These are phyloP conservation scores for Andrena chrysosceles DNA, from an alignment of 2,888 invertebrate species.

Conservation along the genomic window DNA sequence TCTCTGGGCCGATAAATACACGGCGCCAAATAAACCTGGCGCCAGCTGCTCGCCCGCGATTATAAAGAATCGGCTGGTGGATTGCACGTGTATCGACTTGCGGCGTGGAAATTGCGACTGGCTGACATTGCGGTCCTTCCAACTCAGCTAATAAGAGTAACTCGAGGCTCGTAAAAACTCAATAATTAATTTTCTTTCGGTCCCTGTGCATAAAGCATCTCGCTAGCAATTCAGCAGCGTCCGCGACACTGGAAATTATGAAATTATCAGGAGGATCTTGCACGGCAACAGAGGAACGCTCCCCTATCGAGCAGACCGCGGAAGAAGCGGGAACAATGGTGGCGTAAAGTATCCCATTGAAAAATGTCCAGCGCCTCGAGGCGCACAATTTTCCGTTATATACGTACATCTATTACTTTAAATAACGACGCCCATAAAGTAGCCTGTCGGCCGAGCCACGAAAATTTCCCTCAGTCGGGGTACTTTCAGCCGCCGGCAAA, in stretches of 20 bases:
- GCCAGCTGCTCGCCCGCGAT: constrained; percentile 55
- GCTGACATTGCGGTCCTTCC: constrained; percentile 29
- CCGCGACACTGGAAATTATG: background rate
- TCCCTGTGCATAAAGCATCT: background rate
- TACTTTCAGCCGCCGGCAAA: constrained; percentile 29
- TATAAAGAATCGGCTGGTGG: constrained; percentile 59
- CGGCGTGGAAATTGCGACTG: constrained; percentile 37
- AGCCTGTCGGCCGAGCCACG: constrained; percentile 33
- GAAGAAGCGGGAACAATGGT: constrained; percentile 37
- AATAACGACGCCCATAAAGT: constrained; percentile 57
- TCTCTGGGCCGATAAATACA: constrained; percentile 58
- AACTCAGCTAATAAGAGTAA: constrained; percentile 26
- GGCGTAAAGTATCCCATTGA: constrained; percentile 52
- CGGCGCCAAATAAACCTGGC: constrained; percentile 53
- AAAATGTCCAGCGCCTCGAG: constrained; percentile 40
- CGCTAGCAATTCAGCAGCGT: background rate
- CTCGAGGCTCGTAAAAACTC: background rate
- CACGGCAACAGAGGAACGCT: constrained; percentile 4
- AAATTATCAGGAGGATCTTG: background rate
- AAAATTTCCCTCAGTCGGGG: constrained; percentile 27
- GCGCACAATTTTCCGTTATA: constrained; percentile 54
- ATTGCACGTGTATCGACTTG: constrained; percentile 54
- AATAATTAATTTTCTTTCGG: background rate
- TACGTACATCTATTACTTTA: constrained; percentile 56
- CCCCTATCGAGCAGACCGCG: background rate